Conservation (phyloP, 2,888 invertebrate species). For the Drosophila mimetica region DNA sequence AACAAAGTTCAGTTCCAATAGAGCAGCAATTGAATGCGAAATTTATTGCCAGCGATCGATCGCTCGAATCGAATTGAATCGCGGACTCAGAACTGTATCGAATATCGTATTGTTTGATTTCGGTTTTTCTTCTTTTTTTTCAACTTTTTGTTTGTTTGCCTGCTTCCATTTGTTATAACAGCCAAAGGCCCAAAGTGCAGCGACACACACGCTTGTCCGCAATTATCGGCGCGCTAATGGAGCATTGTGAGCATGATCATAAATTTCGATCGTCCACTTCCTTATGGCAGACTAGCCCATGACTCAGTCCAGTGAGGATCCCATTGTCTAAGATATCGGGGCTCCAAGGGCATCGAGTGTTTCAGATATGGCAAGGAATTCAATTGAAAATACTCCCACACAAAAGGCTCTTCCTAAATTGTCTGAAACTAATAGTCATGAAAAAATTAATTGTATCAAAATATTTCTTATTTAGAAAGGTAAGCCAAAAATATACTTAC, state of each 20-base stretch:
- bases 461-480: neutral
- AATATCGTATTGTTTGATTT: slow-evolving; percentile 35
- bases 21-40: slow-evolving; percentile 68
- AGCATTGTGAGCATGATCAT: slow-evolving; percentile 61
- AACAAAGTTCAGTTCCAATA: slow-evolving; percentile 37
- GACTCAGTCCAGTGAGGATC: slow-evolving; percentile 38
- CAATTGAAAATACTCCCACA: neutral
- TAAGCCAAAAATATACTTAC: neutral
- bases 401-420: neutral
- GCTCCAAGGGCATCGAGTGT: slow-evolving; percentile 24
- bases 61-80: slow-evolving; percentile 43
- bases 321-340: slow-evolving; percentile 27
- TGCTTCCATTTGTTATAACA: slow-evolving; percentile 38
- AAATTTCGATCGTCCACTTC: slow-evolving; percentile 61
- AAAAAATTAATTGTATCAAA: neutral
- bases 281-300: slow-evolving; percentile 48
- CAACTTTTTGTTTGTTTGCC: slow-evolving; percentile 28
- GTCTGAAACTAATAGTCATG: neutral
- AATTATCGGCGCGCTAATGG: slow-evolving; percentile 64
- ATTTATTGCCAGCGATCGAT: slow-evolving; percentile 66
- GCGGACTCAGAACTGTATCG: slow-evolving; percentile 46
- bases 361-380: slow-evolving; percentile 5
- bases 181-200: slow-evolving; percentile 49
- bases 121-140: slow-evolving; percentile 15
- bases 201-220: slow-evolving; percentile 47